A percentile compares a stretch with the other conserved stretches of the same genome.
Evolutionary conservation across 2,888 invertebrate genomes (phyloP).

Genomic region (Macrophya alboannulata): DNA sequence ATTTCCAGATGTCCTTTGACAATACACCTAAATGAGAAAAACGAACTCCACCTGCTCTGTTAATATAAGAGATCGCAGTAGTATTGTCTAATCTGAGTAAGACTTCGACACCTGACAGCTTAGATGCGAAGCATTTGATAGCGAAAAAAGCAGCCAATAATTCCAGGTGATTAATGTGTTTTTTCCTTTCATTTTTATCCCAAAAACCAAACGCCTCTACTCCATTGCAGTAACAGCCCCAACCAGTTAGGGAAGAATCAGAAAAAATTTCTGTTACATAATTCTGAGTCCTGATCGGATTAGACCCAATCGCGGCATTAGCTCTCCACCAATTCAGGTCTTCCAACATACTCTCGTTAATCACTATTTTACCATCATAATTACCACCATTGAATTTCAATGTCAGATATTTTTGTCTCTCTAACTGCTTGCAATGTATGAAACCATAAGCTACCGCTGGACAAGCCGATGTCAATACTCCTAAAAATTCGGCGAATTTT

Average conservation of each 20-base stretch:
- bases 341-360: slow-evolving; percentile 52
- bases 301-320: slow-evolving; percentile 54
- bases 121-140: slow-evolving; percentile 60
- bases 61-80: slow-evolving; percentile 64
- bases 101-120: slow-evolving; percentile 61
- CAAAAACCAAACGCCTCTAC: slow-evolving; percentile 59
- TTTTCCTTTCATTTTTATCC: slow-evolving; percentile 59
- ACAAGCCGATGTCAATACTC: slow-evolving; percentile 45
- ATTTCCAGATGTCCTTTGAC: slow-evolving; percentile 65
- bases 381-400: slow-evolving; percentile 60
- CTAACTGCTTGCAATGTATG: slow-evolving; percentile 8
- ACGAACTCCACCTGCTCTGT: slow-evolving; percentile 62
- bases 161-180: slow-evolving; percentile 63
- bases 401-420: slow-evolving; percentile 12
- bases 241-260: slow-evolving; percentile 62
- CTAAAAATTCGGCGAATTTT: slow-evolving; percentile 55
- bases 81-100: slow-evolving; percentile 64
- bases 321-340: slow-evolving; percentile 63
- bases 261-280: slow-evolving; percentile 60
- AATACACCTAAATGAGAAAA: slow-evolving; percentile 60
- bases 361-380: slow-evolving; percentile 60
- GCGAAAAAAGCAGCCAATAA: slow-evolving; percentile 62
- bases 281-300: slow-evolving; percentile 60
- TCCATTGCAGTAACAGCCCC: slow-evolving; percentile 61
- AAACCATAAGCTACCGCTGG: slow-evolving; percentile 13